Conservation (phyloP, 1,140 invertebrate genomes). For the Oreohelix idahoensis region DNA sequence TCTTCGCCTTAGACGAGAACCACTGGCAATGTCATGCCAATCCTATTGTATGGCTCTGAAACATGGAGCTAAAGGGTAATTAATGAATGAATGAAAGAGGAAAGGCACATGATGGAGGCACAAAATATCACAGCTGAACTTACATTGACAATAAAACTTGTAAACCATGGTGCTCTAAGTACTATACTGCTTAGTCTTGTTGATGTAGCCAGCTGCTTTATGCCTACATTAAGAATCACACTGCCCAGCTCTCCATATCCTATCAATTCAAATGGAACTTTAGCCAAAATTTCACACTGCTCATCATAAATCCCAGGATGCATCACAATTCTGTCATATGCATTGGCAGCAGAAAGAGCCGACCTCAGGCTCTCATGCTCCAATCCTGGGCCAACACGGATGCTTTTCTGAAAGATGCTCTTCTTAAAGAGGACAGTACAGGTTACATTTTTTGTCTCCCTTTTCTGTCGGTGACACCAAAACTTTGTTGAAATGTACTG, state of each 20-base stretch:
- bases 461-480: constrained; percentile 51
- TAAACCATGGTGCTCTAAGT: constrained; percentile 67
- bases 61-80: too few relatives aligned
- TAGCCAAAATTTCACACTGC: constrained; percentile 67
- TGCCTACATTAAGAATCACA: constrained; percentile 65
- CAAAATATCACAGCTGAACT: constrained; percentile 24
- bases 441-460: constrained; percentile 46
- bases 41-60: too few relatives aligned
- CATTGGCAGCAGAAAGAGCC: constrained; percentile 60
- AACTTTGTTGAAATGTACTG: constrained; percentile 57
- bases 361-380: constrained; percentile 61
- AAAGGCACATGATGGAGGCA: too few relatives aligned
- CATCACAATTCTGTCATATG: constrained; percentile 64
- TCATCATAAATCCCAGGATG: constrained; percentile 69
- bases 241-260: constrained; percentile 64
- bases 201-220: constrained; percentile 62
- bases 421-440: constrained; percentile 47
- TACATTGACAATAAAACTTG: constrained; percentile 67
- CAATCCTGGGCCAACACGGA: constrained; percentile 59
- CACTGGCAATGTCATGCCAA: too few relatives aligned
- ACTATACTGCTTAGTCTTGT: constrained; percentile 65
- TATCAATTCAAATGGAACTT: constrained; percentile 67
- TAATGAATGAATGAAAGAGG: too few relatives aligned
- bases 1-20: too few relatives aligned
- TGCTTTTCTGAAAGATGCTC: constrained; percentile 43